phyloP scores from a whole-genome alignment of 2,888 invertebrate genomes.

The Drosophila koepferae region DNA sequence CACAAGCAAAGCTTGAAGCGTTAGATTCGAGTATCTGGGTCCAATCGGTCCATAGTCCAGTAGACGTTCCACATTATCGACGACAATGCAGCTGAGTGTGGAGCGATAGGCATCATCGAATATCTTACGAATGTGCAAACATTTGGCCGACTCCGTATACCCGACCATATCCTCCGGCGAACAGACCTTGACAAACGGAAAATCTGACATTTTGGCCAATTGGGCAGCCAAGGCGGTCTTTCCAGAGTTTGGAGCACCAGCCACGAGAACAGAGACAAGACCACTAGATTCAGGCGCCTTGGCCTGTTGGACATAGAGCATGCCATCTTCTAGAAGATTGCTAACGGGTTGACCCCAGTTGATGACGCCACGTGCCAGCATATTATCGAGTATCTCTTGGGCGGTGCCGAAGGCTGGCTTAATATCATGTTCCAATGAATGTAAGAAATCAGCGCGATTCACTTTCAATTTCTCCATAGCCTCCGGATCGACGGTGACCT shows the following conservation, averaged over 20 bases:
- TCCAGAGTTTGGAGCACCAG: slow-evolving; percentile 98
- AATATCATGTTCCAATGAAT: slow-evolving; percentile 96
- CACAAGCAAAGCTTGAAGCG: slow-evolving; percentile 97
- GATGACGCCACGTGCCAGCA: slow-evolving; percentile 94
- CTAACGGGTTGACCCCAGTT: slow-evolving; percentile 97
- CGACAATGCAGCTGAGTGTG: slow-evolving; percentile 96
- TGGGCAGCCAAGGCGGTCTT: slow-evolving; percentile 98
- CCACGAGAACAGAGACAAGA: slow-evolving; percentile 95
- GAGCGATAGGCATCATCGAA: slow-evolving; percentile 99
- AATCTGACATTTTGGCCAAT: slow-evolving; percentile 98
- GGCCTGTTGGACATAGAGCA: slow-evolving; percentile 95
- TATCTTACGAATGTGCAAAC: slow-evolving; percentile 96
- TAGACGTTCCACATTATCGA: slow-evolving; percentile 98
- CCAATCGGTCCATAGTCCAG: slow-evolving; percentile 99
- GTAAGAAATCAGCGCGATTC: slow-evolving; percentile 92
- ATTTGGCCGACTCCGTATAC: slow-evolving; percentile 97
- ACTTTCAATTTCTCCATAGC: slow-evolving; percentile 96
- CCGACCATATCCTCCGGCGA: slow-evolving; percentile 99
- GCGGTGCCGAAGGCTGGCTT: slow-evolving; percentile 98
- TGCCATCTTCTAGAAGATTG: slow-evolving; percentile 95
- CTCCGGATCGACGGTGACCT: slow-evolving; percentile 96
- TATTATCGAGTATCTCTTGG: slow-evolving; percentile 94
- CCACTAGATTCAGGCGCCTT: slow-evolving; percentile 91
- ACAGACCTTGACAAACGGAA: slow-evolving; percentile 98
- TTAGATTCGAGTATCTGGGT: slow-evolving; percentile 98